These are phyloP conservation scores for Isurus oxyrinchus DNA, from an alignment of 2,113 vertebrate genomes.

Conservation along the genomic window DNA sequence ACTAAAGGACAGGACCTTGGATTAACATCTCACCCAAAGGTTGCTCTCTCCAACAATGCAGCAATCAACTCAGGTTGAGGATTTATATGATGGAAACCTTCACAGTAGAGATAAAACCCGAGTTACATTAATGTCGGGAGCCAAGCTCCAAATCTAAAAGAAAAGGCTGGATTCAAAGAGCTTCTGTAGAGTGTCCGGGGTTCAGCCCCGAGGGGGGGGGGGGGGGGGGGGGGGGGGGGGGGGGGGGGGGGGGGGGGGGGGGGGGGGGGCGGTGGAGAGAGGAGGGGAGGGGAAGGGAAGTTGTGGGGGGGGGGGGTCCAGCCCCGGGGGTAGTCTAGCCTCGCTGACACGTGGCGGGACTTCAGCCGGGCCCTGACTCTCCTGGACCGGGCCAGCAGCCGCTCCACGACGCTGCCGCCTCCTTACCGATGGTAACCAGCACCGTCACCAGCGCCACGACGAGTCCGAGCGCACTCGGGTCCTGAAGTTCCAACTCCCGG, in stretches of 20 bases:
- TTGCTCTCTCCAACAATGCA: not conserved
- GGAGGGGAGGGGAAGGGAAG: not conserved
- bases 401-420: not conserved
- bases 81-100: not conserved
- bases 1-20: not conserved
- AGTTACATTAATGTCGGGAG: too few species aligned
- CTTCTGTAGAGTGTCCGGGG: not conserved
- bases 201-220: not conserved
- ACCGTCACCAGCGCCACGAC: slow-evolving; percentile 50
- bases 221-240: not conserved
- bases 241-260: not conserved
- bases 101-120: too few species aligned
- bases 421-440: slow-evolving; percentile 53
- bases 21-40: not conserved
- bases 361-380: not conserved
- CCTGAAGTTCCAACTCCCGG: slow-evolving; percentile 32
- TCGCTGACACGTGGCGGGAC: not conserved
- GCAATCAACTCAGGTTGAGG: not conserved
- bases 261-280: too few species aligned
- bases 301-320: not conserved
- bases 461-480: slow-evolving; percentile 50
- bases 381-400: not conserved
- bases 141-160: not conserved
- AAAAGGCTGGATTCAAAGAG: not conserved
- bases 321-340: too few species aligned